A percentile compares a stretch with the other conserved stretches of the same genome.
These are phyloP conservation scores for Vulpes ferrilata DNA, from an alignment of 2,113 vertebrate species.

Conservation along the genomic window DNA sequence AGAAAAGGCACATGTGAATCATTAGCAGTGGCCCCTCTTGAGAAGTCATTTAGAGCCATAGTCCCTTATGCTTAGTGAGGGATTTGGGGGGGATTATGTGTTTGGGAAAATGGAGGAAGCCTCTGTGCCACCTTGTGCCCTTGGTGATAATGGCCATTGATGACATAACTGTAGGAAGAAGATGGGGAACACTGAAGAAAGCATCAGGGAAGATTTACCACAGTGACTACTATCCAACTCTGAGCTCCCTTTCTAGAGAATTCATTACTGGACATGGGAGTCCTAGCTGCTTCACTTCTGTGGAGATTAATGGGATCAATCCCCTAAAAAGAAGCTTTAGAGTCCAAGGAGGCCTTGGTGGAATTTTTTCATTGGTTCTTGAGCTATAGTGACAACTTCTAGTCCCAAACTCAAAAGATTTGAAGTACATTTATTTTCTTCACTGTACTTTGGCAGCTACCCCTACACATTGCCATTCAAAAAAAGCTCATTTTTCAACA, in stretches of 20 bases:
- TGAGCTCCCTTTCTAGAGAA: not conserved
- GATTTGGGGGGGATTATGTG: not conserved
- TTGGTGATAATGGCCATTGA: not conserved
- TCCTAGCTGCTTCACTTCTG: not conserved
- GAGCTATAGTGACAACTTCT: not conserved
- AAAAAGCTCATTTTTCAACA: slow-evolving; percentile 21
- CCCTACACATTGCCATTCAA: not conserved
- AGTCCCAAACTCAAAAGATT: slow-evolving; percentile 12
- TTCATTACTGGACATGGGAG: not conserved
- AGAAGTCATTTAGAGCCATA: slow-evolving; percentile 36
- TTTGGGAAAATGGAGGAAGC: not conserved
- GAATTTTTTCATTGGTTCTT: not conserved
- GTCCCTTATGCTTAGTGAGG: not conserved
- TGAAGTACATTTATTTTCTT: slow-evolving; percentile 44
- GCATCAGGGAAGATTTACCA: not conserved
- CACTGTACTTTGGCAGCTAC: not conserved
- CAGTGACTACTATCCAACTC: not conserved
- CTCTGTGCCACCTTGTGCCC: not conserved
- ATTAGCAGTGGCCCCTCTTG: not conserved
- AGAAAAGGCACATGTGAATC: not conserved
- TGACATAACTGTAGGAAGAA: not conserved
- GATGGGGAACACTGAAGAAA: not conserved
- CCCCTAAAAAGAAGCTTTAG: not conserved
- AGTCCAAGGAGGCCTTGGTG: not conserved
- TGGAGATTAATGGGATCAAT: not conserved